Evolutionary conservation across 2,888 invertebrate species (phyloP).

Genomic region (Protonemura montana): DNA sequence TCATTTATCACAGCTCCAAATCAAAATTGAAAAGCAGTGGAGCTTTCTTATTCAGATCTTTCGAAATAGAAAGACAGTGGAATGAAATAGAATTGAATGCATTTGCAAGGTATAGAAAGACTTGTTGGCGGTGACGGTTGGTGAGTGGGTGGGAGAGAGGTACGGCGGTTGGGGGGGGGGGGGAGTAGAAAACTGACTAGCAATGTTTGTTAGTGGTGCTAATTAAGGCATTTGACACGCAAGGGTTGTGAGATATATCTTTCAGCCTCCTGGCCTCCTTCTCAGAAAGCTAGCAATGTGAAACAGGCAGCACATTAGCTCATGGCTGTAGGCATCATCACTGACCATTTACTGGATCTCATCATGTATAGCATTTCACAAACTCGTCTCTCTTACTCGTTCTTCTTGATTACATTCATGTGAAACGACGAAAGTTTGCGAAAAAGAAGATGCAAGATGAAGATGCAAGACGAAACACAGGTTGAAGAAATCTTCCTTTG

Average conservation of each 20-base stretch:
- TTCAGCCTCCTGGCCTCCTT: background rate
- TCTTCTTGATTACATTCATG: background rate
- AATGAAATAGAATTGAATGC: background rate
- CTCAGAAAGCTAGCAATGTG: background rate
- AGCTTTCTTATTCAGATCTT: slow-evolving; percentile 4
- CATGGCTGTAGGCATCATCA: background rate
- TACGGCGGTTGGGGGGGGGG: too few relatives aligned
- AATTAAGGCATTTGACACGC: background rate
- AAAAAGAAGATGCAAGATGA: slow-evolving; percentile 19
- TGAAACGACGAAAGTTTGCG: background rate
- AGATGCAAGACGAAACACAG: background rate
- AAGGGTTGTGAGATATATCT: background rate
- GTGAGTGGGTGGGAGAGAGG: too few relatives aligned
- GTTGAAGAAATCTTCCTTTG: slow-evolving; percentile 19
- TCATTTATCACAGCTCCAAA: background rate
- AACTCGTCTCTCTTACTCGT: background rate
- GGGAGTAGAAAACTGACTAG: background rate
- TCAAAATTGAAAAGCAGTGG: background rate
- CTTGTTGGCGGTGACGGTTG: too few relatives aligned
- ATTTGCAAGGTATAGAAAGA: background rate
- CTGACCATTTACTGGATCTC: background rate
- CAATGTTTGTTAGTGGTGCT: background rate
- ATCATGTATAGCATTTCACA: background rate
- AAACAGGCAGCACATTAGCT: background rate
- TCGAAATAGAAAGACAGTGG: background rate